Evolutionary conservation across 2,113 vertebrate genomes (phyloP), one percentile per base, ranked within the genome.

Genomic region (Oncorhynchus mykiss): DNA sequence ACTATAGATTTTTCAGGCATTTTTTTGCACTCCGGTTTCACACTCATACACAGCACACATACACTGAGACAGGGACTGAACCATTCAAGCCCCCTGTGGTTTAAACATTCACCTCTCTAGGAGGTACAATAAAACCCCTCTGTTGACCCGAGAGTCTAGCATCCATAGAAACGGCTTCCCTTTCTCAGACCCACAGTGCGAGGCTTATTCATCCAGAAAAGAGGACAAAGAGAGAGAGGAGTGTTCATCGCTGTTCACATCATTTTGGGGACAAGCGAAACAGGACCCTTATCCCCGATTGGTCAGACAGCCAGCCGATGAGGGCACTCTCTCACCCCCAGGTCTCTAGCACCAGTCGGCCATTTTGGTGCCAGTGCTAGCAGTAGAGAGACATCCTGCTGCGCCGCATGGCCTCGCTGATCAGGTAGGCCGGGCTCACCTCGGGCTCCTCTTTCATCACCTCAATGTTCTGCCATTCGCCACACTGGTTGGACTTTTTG

Each of bases 361-460:
- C 25, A 14, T 25, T 29, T 22, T 5, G 24, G 65, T 67, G 9
- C 2, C 65, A 12, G 77, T 20, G 86, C 89, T 96, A 99, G 91
- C 97, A 99, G 91, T 98, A 98, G 25, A 99, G 93, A 3, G 97
- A 98, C 96, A 99, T 96, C 84, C 97, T 91, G 88, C 97, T 98
- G 45, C 97, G 91, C 65, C 98, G 91, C 98, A 99, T 98, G 71
- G 98, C 98, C 93, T 99, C 97, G 0, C 98, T 99, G 89, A 99
- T 99, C 85, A 98, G 86, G 79, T 99, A 99, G 0, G 98, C 96
- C 0, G 96, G 98, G 88, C 96, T 99, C 80, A 99, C 85, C 81
- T 99, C 98, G 0, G 98, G 97, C 82, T 99, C 98, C 76, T 99
- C 98, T 0, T 95, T 99, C 98, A 99, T 98, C 72, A 99, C 93